Conservation (phyloP, 2,797 vertebrate species). For the Enteromius anoplus region DNA sequence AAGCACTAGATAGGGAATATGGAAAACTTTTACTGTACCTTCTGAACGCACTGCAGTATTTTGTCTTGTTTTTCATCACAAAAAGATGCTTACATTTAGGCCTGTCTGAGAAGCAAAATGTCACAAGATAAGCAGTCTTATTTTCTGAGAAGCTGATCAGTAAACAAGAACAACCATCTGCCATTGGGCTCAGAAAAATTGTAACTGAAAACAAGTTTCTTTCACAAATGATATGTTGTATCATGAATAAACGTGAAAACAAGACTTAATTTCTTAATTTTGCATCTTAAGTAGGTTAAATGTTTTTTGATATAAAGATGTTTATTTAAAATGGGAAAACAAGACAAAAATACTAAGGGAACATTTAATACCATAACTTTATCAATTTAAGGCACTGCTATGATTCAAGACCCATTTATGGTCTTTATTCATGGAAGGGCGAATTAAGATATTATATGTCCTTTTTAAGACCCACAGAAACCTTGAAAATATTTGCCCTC, state of each 20-base stretch:
- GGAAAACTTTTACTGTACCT: background rate
- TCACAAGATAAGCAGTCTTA: background rate
- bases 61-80: background rate
- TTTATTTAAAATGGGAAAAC: background rate
- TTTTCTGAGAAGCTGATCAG: background rate
- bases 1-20: background rate
- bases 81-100: background rate
- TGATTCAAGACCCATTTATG: background rate
- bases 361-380: background rate
- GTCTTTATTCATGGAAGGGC: background rate
- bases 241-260: background rate
- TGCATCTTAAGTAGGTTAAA: background rate
- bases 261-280: background rate
- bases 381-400: background rate
- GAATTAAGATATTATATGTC: background rate
- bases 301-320: background rate
- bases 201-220: background rate
- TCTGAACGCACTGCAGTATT: background rate
- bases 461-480: background rate
- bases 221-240: background rate
- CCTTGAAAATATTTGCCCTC: background rate
- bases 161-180: background rate
- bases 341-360: background rate
- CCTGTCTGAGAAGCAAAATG: background rate
- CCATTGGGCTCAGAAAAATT: background rate